Evolutionary conservation across 2,888 invertebrate genomes (phyloP), one percentile per base, ranked within the genome.

Genomic region (Coronaproctus castanopsis): DNA sequence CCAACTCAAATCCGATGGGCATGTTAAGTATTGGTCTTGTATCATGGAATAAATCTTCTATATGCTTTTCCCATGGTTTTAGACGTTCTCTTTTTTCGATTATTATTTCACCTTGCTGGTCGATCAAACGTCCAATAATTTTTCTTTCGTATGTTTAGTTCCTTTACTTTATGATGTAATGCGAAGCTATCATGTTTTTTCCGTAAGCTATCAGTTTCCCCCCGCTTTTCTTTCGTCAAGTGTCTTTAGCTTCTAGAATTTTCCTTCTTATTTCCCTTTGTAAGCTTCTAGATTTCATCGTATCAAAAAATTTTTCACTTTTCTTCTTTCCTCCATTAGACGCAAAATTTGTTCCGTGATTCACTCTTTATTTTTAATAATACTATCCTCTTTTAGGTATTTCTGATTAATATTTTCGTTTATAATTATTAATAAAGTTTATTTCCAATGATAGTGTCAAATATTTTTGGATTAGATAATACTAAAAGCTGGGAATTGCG

Each of bases 401-500:
- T n/a, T n/a, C n/a, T n/a, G n/a, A n/a, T n/a, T n/a, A n/a, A n/a
- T n/a, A n/a, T n/a, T n/a, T n/a, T n/a, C n/a, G n/a, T n/a, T n/a
- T n/a, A n/a, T n/a, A n/a, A n/a, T n/a, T n/a, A n/a, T n/a, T n/a
- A n/a, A n/a, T n/a, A 58, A 48, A 54, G 18, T 2, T 21, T 58
- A 2, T 58, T 49, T 20, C 55, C 55, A 2, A 54, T 55, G 19
- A 19, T 58, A 3, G 50, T 58, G 22, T n/a, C 55, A 3, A 55
- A 58, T 24, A 58, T 58, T 54, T 58, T 58, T 24, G 55, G 23
- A 20, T 20, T 22, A 2, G 55, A 54, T 51, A 21, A 23, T 19
- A 49, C 54, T 21, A 5, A 14, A 14, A 54, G 51, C 18, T 58
- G 58, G 58, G 58, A 55, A 3, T 23, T 58, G 19, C 49, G 58